Conservation (phyloP, 1,140 invertebrate genomes). For the Pogonus chalceus region DNA sequence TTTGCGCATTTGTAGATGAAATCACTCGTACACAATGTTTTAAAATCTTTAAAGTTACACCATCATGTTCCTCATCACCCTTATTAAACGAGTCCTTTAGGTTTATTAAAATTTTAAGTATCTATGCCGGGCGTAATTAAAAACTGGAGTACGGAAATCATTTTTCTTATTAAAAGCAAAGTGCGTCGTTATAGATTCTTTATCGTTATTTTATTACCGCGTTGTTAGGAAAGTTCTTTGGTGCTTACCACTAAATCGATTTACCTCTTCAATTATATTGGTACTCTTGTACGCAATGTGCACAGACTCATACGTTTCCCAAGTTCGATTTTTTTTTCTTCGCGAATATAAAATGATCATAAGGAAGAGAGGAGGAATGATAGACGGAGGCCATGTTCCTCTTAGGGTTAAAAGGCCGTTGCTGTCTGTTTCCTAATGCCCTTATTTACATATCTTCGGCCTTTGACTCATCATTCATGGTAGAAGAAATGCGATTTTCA, state of each 20-base stretch:
- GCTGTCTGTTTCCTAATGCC: background rate
- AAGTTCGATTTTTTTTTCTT: too few relatives aligned
- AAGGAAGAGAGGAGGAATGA: too few relatives aligned
- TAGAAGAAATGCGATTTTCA: background rate
- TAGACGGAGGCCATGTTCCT: too few relatives aligned
- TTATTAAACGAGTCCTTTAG: background rate
- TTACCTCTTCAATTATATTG: too few relatives aligned
- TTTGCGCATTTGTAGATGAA: too few relatives aligned
- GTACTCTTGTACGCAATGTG: too few relatives aligned
- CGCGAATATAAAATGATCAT: too few relatives aligned
- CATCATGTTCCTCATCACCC: background rate
- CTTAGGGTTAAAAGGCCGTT: too few relatives aligned
- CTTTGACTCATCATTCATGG: background rate
- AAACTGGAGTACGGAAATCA: background rate
- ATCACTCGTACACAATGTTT: too few relatives aligned
- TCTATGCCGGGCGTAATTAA: background rate
- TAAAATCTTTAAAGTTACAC: too few relatives aligned
- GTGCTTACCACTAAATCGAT: too few relatives aligned
- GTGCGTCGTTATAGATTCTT: conserved; percentile 3
- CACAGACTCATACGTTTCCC: too few relatives aligned
- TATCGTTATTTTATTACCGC: conserved; percentile 3
- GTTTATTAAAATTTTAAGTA: conserved; percentile 8
- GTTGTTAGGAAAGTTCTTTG: background rate
- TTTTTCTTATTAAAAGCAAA: conserved; percentile 4
- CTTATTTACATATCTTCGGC: background rate